phyloP scores from a whole-genome alignment of 2,113 vertebrate genomes.

The Bolborhynchus lineola region DNA sequence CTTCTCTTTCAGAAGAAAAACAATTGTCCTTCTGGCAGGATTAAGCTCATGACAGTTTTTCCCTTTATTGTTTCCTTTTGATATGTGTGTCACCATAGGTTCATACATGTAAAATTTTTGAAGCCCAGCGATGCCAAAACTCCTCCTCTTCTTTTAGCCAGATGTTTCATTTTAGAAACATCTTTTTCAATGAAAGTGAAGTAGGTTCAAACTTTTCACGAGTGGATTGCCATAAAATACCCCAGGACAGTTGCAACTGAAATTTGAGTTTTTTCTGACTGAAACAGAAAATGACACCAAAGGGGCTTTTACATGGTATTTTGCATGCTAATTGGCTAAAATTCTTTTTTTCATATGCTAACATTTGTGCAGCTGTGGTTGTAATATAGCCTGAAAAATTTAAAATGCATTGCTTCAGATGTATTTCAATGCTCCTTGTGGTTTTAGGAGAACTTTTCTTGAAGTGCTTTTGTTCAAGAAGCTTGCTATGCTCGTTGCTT shows the following conservation, averaged over 20 bases:
- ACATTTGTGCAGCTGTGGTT: constrained; percentile 64
- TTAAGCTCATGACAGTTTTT: constrained; percentile 33
- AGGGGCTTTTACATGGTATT: constrained; percentile 19
- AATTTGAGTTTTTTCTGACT: constrained; percentile 38
- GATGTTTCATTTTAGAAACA: constrained; percentile 51
- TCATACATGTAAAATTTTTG: background rate
- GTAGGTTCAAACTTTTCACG: constrained; percentile 39
- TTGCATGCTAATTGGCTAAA: constrained; percentile 44
- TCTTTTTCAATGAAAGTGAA: constrained; percentile 34
- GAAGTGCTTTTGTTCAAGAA: constrained; percentile 2
- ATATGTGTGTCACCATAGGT: background rate
- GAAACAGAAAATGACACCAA: constrained; percentile 35
- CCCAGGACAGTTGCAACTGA: background rate
- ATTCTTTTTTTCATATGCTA: constrained; percentile 35
- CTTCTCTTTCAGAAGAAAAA: constrained; percentile 25
- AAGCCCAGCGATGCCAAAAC: background rate
- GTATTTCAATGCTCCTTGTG: constrained; percentile 29
- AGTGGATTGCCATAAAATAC: constrained; percentile 33
- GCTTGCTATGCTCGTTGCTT: background rate
- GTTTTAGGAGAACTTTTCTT: constrained; percentile 16
- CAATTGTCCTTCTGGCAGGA: constrained; percentile 6
- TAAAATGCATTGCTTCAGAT: constrained; percentile 27
- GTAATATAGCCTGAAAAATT: constrained; percentile 47
- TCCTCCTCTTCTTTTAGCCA: background rate
- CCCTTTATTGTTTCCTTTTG: background rate